These are phyloP conservation scores for Microplitis deprimator DNA, from an alignment of 2,888 invertebrate genomes.

Conservation along the genomic window DNA sequence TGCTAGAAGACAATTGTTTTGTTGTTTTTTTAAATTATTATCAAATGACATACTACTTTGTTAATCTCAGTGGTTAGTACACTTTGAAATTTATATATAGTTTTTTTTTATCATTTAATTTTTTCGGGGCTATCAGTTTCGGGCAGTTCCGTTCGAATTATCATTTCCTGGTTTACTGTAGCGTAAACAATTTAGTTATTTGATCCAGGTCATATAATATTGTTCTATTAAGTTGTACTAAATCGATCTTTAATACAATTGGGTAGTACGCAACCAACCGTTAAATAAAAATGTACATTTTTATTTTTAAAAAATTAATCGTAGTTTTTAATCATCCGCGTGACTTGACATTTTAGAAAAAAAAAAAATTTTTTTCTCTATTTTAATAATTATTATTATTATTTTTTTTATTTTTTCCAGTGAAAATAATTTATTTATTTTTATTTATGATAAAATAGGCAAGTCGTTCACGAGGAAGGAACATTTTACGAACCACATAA, in stretches of 20 bases:
- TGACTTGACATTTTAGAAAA: too few species aligned
- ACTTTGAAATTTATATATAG: constrained; percentile 17
- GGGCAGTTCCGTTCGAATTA: not conserved
- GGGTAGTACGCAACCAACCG: not conserved
- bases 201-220: not conserved
- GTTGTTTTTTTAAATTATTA: constrained; percentile 39
- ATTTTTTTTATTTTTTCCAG: too few species aligned
- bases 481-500: constrained; percentile 91
- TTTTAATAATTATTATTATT: too few species aligned
- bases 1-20: not conserved
- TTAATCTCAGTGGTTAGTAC: constrained; percentile 61
- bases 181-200: constrained; percentile 19
- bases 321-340: too few species aligned
- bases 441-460: constrained; percentile 55
- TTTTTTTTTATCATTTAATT: not conserved
- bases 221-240: not conserved
- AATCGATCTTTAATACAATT: not conserved
- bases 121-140: not conserved
- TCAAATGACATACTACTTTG: constrained; percentile 63
- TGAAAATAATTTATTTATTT: constrained; percentile 16
- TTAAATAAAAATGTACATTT: not conserved
- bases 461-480: constrained; percentile 91
- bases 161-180: not conserved
- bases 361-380: too few species aligned
- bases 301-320: too few species aligned